These are phyloP conservation scores for Dexiosoma caninum DNA, from an alignment of 2,888 invertebrate species.

Conservation along the genomic window DNA sequence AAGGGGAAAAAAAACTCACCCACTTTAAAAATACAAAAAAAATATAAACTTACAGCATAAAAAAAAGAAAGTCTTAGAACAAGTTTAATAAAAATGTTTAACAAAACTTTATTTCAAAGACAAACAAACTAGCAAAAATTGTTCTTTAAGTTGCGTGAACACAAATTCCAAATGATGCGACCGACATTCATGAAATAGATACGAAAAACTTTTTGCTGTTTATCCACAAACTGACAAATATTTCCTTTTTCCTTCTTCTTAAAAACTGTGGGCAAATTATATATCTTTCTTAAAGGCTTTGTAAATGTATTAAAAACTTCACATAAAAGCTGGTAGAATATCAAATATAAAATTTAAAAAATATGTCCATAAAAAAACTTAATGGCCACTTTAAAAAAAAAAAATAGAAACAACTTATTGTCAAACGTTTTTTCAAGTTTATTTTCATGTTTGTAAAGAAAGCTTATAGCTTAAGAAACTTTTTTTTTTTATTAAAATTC, in stretches of 20 bases:
- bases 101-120: not conserved
- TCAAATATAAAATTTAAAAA: not conserved
- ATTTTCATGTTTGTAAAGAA: too few species aligned
- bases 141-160: not conserved
- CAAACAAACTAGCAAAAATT: not conserved
- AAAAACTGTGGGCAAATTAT: conserved; percentile 5
- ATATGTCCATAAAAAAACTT: not conserved
- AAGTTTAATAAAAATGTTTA: too few species aligned
- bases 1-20: not conserved
- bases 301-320: not conserved
- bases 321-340: not conserved
- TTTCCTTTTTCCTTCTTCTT: not conserved
- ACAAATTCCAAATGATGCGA: not conserved
- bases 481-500: too few species aligned
- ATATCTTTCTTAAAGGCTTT: not conserved
- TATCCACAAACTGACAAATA: not conserved
- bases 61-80: too few species aligned
- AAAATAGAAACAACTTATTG: too few species aligned
- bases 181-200: not conserved
- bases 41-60: not conserved
- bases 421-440: too few species aligned
- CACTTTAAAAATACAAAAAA: not conserved
- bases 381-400: not conserved
- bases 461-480: too few species aligned
- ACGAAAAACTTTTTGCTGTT: too few species aligned